phyloP scores from a whole-genome alignment of 53 echinoderm and acorn worm genomes.

The Zoroaster sp. region DNA sequence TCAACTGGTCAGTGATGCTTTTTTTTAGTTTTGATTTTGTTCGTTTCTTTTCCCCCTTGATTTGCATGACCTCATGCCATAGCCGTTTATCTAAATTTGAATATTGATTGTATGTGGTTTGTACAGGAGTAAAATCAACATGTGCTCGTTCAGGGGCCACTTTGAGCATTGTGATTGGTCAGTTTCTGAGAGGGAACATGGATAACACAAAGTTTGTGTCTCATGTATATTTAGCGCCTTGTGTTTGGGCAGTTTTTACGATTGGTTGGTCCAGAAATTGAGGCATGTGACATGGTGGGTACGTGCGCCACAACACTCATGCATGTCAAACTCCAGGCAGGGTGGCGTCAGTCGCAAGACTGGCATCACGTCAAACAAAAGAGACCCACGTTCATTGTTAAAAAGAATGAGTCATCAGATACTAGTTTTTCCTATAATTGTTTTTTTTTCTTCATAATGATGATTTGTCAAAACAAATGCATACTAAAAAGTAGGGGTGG shows the following conservation, averaged over 20 bases:
- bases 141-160: conserved; percentile 16
- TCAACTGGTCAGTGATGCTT: conserved; percentile 58
- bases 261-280: too few relatives aligned
- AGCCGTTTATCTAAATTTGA: not conserved
- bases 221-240: too few relatives aligned
- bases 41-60: not conserved
- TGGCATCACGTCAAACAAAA: conserved; percentile 9
- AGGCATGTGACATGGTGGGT: too few relatives aligned
- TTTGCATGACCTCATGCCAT: conserved; percentile 29
- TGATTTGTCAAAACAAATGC: too few relatives aligned
- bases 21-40: conserved; percentile 19
- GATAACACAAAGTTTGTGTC: not conserved
- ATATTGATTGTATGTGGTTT: not conserved
- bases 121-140: not conserved
- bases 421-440: too few relatives aligned
- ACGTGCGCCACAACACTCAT: not conserved
- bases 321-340: not conserved
- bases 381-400: not conserved
- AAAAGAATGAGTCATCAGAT: not conserved
- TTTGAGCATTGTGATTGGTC: not conserved
- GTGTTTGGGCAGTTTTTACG: too few relatives aligned
- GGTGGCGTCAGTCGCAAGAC: conserved; percentile 18
- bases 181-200: not conserved
- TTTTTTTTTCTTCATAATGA: too few relatives aligned
- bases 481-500: too few relatives aligned